Percentiles rank a stretch among this genome's conserved stretches.
Conservation (phyloP, 1,140 invertebrate species). For the Sycophaga agraensis region DNA sequence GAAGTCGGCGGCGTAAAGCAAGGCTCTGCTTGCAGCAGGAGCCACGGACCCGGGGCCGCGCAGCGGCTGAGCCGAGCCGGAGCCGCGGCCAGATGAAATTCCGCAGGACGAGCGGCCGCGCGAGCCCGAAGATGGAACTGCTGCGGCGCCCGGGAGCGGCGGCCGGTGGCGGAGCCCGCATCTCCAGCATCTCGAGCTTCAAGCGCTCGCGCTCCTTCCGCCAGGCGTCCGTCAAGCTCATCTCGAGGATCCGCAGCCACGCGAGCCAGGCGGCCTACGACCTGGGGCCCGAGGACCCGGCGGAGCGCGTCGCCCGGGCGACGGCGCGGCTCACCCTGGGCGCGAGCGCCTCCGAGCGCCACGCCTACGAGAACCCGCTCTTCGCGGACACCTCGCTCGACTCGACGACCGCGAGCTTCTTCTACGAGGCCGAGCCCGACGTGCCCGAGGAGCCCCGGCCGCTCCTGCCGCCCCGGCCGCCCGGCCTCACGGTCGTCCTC, state of each 20-base stretch:
- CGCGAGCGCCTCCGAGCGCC: slow-evolving; percentile 26
- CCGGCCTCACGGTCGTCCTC: background rate
- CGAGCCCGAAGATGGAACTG: slow-evolving; percentile 50
- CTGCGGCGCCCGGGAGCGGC: slow-evolving; percentile 22
- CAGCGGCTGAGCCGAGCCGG: too few species aligned
- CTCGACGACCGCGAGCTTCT: slow-evolving; percentile 42
- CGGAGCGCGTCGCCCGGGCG: background rate
- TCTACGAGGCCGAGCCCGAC: slow-evolving; percentile 34
- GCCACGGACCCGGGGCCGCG: too few species aligned
- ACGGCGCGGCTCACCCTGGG: background rate
- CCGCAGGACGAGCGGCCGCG: slow-evolving; percentile 34
- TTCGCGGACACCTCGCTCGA: slow-evolving; percentile 52
- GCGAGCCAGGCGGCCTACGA: slow-evolving; percentile 31
- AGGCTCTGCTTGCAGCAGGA: too few species aligned
- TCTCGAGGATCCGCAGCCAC: slow-evolving; percentile 54
- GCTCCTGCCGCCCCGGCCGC: background rate
- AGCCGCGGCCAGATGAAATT: slow-evolving; percentile 55
- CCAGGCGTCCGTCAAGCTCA: slow-evolving; percentile 68
- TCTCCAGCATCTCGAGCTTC: slow-evolving; percentile 44
- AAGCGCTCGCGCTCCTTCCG: slow-evolving; percentile 66
- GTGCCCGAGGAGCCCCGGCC: background rate
- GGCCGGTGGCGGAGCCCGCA: too few species aligned
- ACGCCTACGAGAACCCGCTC: slow-evolving; percentile 53
- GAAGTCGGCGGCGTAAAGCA: too few species aligned
- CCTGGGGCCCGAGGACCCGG: slow-evolving; percentile 32